Percentiles rank a stretch among this genome's conserved stretches.
These are phyloP conservation scores for Heterodera filipjevi DNA, from an alignment of 2,888 invertebrate genomes.

Conservation along the genomic window DNA sequence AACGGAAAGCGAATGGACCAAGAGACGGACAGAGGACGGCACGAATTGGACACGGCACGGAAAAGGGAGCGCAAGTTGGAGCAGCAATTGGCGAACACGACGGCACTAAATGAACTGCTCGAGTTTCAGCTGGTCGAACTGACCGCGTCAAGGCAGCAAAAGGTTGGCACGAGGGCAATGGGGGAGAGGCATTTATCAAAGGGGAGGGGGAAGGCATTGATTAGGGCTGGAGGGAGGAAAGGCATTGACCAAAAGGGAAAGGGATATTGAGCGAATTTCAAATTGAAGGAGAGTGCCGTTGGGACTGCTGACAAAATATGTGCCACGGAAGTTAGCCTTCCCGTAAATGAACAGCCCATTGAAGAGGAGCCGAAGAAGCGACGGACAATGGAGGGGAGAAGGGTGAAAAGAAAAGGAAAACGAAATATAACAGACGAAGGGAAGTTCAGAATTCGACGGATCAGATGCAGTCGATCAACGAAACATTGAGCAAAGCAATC, in stretches of 20 bases:
- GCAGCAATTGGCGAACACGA: conserved; percentile 42
- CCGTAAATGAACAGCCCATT: neutral
- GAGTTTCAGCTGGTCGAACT: conserved; percentile 59
- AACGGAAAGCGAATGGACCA: conserved; percentile 21
- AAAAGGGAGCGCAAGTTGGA: conserved; percentile 32
- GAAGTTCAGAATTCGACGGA: neutral
- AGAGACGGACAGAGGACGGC: neutral
- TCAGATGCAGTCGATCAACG: neutral
- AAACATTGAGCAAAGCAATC: neutral
- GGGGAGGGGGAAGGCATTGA: too few relatives aligned
- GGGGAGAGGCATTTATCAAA: too few relatives aligned
- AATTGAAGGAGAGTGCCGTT: neutral
- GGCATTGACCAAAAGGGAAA: too few relatives aligned
- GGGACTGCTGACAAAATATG: neutral
- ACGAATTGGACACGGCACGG: conserved; percentile 11
- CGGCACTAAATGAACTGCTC: conserved; percentile 58
- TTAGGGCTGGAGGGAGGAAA: too few relatives aligned
- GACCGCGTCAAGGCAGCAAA: conserved; percentile 39
- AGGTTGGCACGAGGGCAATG: conserved; percentile 12
- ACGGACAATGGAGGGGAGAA: conserved; percentile 2
- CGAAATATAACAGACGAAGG: neutral
- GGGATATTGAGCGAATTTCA: neutral
- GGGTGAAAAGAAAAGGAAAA: neutral
- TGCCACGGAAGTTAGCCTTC: conserved; percentile 8
- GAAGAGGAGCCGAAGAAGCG: conserved; percentile 7